A percentile compares a stretch with the other conserved stretches of the same genome.
phyloP scores from a whole-genome alignment of 2,113 vertebrate genomes.

The Phalacrocorax aristotelis region DNA sequence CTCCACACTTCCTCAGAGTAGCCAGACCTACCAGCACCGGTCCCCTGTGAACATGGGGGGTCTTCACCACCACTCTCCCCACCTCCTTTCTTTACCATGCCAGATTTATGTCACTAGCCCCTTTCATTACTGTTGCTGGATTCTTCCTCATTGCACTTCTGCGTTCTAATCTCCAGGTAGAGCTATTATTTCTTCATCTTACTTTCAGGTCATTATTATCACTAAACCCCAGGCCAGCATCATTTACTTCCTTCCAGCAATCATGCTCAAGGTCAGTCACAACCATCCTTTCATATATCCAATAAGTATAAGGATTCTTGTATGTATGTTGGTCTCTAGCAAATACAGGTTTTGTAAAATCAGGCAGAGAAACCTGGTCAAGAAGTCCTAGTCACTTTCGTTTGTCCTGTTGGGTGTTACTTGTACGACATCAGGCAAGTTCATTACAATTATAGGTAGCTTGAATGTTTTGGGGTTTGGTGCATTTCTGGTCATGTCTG shows the following conservation, averaged over 20 bases:
- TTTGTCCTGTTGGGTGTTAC: background rate
- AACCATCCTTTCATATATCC: background rate
- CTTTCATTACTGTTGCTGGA: background rate
- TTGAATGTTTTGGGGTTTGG: background rate
- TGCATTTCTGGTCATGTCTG: background rate
- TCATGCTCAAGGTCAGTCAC: background rate
- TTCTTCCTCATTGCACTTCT: background rate
- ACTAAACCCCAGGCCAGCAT: background rate
- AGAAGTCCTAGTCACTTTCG: background rate
- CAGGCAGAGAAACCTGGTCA: background rate
- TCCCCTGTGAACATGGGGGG: background rate
- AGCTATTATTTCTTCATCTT: background rate
- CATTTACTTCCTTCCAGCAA: background rate
- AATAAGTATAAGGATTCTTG: background rate
- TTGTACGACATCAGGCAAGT: background rate
- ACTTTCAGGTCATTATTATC: background rate
- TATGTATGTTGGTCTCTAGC: too few species aligned
- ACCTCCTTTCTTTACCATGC: accelerated
- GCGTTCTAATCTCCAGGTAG: background rate
- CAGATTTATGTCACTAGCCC: background rate
- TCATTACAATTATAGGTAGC: background rate
- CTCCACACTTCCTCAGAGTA: background rate
- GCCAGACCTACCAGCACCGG: too few species aligned
- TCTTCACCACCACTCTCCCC: background rate
- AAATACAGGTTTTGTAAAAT: background rate